Conservation (phyloP, 2,888 invertebrate species). For the Tenthredo mesomela region DNA sequence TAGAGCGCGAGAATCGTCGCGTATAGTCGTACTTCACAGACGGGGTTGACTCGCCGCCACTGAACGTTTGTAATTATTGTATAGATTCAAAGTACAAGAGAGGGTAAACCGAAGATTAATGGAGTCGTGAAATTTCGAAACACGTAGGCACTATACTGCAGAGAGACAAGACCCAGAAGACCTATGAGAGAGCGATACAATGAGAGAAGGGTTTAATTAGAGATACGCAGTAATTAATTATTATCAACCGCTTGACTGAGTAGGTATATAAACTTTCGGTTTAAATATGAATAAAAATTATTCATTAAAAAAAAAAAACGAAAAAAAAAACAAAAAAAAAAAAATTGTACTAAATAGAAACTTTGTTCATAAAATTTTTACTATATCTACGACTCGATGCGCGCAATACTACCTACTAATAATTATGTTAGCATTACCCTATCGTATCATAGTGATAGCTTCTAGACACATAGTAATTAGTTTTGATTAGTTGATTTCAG, state of each 20-base stretch:
- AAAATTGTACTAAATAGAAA: no score
- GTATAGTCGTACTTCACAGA: constrained; percentile 14
- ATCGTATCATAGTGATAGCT: neutral
- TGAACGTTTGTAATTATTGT: constrained; percentile 38
- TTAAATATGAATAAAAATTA: neutral
- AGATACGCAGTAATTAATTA: constrained; percentile 13
- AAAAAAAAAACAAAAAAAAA: no score
- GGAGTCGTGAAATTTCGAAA: constrained; percentile 22
- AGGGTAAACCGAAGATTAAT: constrained; percentile 39
- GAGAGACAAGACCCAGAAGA: neutral
- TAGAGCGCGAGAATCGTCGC: neutral
- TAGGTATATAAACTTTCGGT: neutral
- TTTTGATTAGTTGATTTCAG: neutral
- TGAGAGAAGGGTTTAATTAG: neutral
- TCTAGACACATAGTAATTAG: neutral
- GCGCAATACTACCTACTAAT: no score
- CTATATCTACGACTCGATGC: no score
- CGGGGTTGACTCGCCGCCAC: neutral
- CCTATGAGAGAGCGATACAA: neutral
- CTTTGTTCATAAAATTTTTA: no score
- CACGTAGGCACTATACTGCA: neutral
- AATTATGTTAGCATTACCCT: neutral
- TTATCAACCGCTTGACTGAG: neutral
- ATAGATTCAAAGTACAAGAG: constrained; percentile 26
- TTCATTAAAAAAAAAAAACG: no score